Percentiles rank a stretch among this genome's conserved stretches.
phyloP scores from a whole-genome alignment of 1,140 invertebrate genomes.

The Leucophenga varia region DNA sequence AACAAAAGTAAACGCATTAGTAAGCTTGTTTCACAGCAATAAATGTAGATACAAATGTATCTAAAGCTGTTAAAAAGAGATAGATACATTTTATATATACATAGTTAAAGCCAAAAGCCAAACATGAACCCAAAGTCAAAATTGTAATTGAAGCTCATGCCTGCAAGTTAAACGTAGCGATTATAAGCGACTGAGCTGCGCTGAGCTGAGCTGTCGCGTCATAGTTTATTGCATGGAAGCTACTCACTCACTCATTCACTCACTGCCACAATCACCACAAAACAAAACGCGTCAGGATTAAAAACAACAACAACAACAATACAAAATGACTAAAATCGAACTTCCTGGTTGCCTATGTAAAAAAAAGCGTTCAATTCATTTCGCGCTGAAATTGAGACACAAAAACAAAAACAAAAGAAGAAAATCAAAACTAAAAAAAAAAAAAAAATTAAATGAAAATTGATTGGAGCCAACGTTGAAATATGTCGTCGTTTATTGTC shows the following conservation, averaged over 20 bases:
- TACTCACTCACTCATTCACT: too few relatives aligned
- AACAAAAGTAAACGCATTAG: constrained; percentile 23
- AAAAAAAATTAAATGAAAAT: constrained; percentile 20
- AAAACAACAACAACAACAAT: constrained; percentile 7
- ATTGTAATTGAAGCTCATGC: constrained; percentile 46
- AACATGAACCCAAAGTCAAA: constrained; percentile 29
- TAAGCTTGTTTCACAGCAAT: constrained; percentile 18
- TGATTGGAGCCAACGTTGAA: constrained; percentile 20
- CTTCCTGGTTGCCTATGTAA: constrained; percentile 28
- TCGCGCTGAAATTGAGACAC: constrained; percentile 6
- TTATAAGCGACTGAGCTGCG: constrained; percentile 46
- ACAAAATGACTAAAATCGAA: constrained; percentile 1
- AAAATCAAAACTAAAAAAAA: constrained; percentile 6
- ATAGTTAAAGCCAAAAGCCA: too few relatives aligned
- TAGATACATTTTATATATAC: too few relatives aligned
- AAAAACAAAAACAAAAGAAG: constrained; percentile 9
- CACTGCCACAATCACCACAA: constrained; percentile 5
- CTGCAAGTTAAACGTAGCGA: constrained; percentile 43
- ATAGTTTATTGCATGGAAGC: too few relatives aligned
- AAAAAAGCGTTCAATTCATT: constrained; percentile 19
- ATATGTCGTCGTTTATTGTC: constrained; percentile 14
- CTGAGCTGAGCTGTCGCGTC: too few relatives aligned
- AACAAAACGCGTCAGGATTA: too few relatives aligned
- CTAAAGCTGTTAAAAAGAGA: neutral
- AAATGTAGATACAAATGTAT: constrained; percentile 33